Evolutionary conservation across 2,888 invertebrate genomes (phyloP).

Genomic region (Mesochorus sp.): DNA sequence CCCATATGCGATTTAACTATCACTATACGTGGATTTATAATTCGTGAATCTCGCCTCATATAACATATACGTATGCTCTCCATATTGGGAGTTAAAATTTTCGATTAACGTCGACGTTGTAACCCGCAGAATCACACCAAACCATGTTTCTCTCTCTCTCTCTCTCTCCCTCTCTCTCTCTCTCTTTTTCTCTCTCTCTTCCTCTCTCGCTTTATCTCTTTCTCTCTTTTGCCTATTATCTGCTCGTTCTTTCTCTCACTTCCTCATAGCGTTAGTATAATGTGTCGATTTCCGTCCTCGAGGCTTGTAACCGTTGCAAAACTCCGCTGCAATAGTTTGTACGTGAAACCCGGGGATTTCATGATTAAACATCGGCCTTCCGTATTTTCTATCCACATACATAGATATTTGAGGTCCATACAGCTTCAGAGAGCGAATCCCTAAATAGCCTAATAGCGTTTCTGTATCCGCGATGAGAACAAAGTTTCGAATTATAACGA

Average conservation of each 20-base stretch:
- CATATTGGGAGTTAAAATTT: slow-evolving; percentile 42
- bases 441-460: neutral
- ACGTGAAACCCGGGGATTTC: slow-evolving; percentile 18
- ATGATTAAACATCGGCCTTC: slow-evolving; percentile 43
- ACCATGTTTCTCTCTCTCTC: neutral
- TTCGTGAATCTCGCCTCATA: neutral
- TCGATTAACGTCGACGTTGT: slow-evolving; percentile 46
- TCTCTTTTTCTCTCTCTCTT: too few species aligned
- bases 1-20: slow-evolving; percentile 26
- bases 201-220: too few species aligned
- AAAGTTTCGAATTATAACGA: slow-evolving; percentile 37
- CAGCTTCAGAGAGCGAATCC: neutral
- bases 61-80: neutral
- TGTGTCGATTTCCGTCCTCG: slow-evolving; percentile 11
- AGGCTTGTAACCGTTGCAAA: neutral
- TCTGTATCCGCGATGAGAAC: neutral
- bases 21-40: neutral
- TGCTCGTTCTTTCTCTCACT: too few species aligned
- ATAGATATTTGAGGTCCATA: neutral
- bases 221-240: too few species aligned
- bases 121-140: slow-evolving; percentile 9
- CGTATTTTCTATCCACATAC: neutral
- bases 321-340: slow-evolving; percentile 27
- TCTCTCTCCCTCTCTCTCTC: too few species aligned
- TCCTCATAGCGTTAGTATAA: slow-evolving; percentile 30